A percentile compares a stretch with the other conserved stretches of the same genome.
Evolutionary conservation across 2,888 invertebrate genomes (phyloP).

Genomic region (Microctonus hyperodae): DNA sequence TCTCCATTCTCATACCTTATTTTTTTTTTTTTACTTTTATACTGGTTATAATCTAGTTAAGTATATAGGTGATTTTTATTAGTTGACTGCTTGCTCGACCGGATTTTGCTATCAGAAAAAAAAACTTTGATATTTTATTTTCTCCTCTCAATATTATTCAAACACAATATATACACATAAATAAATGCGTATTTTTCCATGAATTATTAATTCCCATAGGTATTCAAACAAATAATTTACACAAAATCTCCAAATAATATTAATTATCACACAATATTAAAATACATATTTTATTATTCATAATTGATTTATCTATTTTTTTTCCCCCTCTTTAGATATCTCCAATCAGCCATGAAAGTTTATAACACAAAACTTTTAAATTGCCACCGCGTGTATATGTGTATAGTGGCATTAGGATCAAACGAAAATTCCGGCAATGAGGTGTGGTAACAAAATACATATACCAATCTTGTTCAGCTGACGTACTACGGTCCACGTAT

Average conservation of each 20-base stretch:
- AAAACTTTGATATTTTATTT: neutral
- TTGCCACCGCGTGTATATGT: neutral
- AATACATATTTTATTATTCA: neutral
- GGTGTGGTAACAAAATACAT: neutral
- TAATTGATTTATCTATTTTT: neutral
- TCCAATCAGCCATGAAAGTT: neutral
- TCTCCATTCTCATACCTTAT: constrained; percentile 26
- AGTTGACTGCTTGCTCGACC: constrained; percentile 36
- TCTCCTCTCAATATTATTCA: no score
- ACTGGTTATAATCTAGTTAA: constrained; percentile 41
- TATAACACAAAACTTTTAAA: neutral
- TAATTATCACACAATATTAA: neutral
- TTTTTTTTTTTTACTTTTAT: no score
- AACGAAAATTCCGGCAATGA: neutral
- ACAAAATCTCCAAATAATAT: no score
- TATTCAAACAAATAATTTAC: no score
- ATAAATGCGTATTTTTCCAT: no score
- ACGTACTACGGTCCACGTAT: neutral
- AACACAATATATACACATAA: no score
- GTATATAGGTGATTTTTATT: constrained; percentile 36
- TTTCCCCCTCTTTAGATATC: neutral
- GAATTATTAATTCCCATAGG: no score
- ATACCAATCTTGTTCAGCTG: neutral
- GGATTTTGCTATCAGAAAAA: constrained; percentile 6
- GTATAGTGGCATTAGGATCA: neutral